Evolutionary conservation across 2,888 invertebrate genomes (phyloP).

Genomic region (Limnephilus rhombicus): DNA sequence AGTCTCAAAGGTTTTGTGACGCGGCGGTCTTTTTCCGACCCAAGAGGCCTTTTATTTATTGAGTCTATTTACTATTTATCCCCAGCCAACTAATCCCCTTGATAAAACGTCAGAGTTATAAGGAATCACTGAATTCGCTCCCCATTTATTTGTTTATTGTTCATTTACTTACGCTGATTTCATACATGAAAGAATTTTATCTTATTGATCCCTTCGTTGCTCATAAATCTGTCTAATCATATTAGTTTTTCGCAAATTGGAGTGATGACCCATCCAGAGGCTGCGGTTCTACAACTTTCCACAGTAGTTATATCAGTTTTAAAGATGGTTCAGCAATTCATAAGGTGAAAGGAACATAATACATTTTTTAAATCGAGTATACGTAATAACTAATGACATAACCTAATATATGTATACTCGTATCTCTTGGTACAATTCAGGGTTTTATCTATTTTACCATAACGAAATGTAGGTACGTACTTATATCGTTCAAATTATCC

Average conservation of each 20-base stretch:
- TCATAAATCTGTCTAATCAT: neutral
- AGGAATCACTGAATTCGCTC: conserved; percentile 48
- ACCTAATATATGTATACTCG: too few species aligned
- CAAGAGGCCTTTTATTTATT: conserved; percentile 41
- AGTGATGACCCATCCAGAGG: neutral
- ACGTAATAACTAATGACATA: neutral
- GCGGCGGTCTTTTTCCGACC: conserved; percentile 39
- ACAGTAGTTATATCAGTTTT: neutral
- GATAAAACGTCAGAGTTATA: conserved; percentile 46
- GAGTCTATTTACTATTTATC: conserved; percentile 45
- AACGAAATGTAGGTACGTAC: too few species aligned
- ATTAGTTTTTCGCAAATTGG: neutral
- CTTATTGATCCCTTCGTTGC: conserved; percentile 24
- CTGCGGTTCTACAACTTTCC: neutral
- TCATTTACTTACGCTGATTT: conserved; percentile 42
- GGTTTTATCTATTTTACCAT: too few species aligned
- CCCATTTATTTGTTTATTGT: conserved; percentile 43
- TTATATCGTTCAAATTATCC: too few species aligned
- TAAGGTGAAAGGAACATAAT: neutral
- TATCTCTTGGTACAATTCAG: too few species aligned
- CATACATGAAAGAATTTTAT: conserved; percentile 43
- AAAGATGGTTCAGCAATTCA: neutral
- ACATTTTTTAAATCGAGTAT: neutral
- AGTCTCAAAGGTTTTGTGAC: conserved; percentile 23
- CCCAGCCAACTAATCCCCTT: conserved; percentile 44